A percentile compares a stretch with the other conserved stretches of the same genome.
phyloP scores from a whole-genome alignment of 92 coral and sea anemone species.

The Plumapathes pennacea region DNA sequence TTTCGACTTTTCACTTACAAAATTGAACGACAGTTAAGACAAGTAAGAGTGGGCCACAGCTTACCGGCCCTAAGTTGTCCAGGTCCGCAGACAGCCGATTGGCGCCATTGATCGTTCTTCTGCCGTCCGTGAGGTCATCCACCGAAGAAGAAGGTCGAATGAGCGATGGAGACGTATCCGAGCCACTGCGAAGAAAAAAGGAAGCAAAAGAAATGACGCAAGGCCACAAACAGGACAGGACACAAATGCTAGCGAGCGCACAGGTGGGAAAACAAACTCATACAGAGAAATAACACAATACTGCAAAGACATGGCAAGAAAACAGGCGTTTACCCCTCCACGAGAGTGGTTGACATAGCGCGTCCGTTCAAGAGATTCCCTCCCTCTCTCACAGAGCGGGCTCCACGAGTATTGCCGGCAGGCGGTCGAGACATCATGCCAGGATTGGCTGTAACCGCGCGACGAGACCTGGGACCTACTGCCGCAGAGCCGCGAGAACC shows the following conservation, averaged over 20 bases:
- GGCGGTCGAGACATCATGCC: constrained; percentile 76
- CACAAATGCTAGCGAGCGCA: not conserved
- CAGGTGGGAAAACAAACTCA: not conserved
- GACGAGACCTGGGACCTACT: constrained; percentile 76
- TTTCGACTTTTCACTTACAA: not conserved
- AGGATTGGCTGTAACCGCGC: constrained; percentile 82
- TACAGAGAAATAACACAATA: not conserved
- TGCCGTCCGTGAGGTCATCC: constrained; percentile 64
- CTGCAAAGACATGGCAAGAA: not conserved
- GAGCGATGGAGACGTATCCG: constrained; percentile 67
- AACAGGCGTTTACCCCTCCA: constrained; percentile 57
- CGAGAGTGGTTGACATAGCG: constrained; percentile 60
- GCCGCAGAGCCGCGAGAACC: constrained; percentile 53
- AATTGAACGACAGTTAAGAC: not conserved
- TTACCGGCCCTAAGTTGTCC: constrained; percentile 76
- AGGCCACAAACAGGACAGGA: not conserved
- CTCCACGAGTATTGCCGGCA: constrained; percentile 39
- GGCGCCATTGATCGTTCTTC: constrained; percentile 57
- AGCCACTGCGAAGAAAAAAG: constrained; percentile 22
- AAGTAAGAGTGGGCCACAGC: not conserved
- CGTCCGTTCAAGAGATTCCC: constrained; percentile 66
- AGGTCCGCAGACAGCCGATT: constrained; percentile 74
- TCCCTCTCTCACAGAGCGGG: constrained; percentile 6
- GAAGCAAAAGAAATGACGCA: not conserved
- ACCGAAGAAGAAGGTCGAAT: constrained; percentile 71